phyloP scores from a whole-genome alignment of 2,888 invertebrate genomes.

The Ichneumoninae sp. region DNA sequence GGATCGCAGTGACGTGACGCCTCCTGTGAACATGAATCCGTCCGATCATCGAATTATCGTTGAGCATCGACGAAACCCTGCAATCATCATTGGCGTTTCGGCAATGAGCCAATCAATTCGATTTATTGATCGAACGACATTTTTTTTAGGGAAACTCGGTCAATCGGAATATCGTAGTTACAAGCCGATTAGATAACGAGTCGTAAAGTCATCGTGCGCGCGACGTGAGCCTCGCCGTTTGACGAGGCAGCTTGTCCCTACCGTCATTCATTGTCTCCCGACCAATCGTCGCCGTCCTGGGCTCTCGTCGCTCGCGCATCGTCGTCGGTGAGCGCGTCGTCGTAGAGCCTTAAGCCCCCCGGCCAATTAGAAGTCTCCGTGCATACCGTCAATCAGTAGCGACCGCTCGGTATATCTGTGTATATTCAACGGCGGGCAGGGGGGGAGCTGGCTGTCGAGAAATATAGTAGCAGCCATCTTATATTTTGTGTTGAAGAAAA shows the following conservation, averaged over 20 bases:
- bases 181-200: no score
- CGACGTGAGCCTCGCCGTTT: no score
- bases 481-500: conserved; percentile 84
- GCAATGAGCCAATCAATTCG: background rate
- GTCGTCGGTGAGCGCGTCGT: conserved; percentile 47
- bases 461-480: conserved; percentile 84
- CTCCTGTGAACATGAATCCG: background rate
- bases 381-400: conserved; percentile 68
- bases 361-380: conserved; percentile 66
- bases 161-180: no score
- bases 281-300: conserved; percentile 35
- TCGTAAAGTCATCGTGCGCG: no score
- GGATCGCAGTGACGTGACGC: background rate
- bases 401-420: conserved; percentile 66
- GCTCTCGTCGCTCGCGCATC: conserved; percentile 55
- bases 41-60: background rate
- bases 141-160: no score
- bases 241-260: no score
- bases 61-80: background rate
- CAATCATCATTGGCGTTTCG: background rate
- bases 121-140: no score
- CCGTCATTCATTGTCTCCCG: background rate
- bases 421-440: conserved; percentile 58
- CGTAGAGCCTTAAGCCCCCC: conserved; percentile 43
- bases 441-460: conserved; percentile 69